A percentile compares a stretch with the other conserved stretches of the same genome.
phyloP scores from a whole-genome alignment of 2,888 invertebrate genomes.

The Aspidiotus destructor region DNA sequence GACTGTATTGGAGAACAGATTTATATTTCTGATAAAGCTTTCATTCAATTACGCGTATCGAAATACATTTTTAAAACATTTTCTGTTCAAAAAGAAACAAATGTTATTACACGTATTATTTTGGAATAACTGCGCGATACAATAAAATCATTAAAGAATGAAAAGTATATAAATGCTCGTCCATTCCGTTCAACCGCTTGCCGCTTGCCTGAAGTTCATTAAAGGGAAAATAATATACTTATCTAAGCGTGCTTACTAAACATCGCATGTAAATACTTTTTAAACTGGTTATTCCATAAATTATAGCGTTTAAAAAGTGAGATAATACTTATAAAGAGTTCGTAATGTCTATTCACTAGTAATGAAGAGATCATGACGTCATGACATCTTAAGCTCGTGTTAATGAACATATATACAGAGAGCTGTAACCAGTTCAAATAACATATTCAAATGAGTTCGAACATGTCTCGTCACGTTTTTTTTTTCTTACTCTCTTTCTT shows the following conservation, averaged over 20 bases:
- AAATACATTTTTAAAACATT: slow-evolving; percentile 9
- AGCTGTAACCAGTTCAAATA: slow-evolving; percentile 29
- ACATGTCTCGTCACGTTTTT: slow-evolving; percentile 31
- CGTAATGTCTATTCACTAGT: slow-evolving; percentile 29
- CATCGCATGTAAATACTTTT: slow-evolving; percentile 31
- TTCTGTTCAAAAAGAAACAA: neutral
- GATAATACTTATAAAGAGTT: slow-evolving; percentile 30
- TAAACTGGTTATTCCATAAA: slow-evolving; percentile 32
- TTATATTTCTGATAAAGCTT: slow-evolving; percentile 19
- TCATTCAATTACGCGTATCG: slow-evolving; percentile 22
- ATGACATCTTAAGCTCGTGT: slow-evolving; percentile 32
- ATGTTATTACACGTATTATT: neutral
- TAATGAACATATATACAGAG: slow-evolving; percentile 28
- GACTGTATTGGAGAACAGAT: slow-evolving; percentile 21
- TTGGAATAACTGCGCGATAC: neutral
- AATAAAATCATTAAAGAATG: slow-evolving; percentile 18
- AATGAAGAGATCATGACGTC: slow-evolving; percentile 33
- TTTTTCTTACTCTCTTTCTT: slow-evolving; percentile 3
- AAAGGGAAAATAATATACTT: slow-evolving; percentile 14
- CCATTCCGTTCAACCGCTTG: neutral
- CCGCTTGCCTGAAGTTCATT: slow-evolving; percentile 24
- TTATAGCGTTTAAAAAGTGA: slow-evolving; percentile 31
- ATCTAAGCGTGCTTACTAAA: slow-evolving; percentile 31
- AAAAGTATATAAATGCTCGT: slow-evolving; percentile 1
- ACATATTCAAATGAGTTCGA: slow-evolving; percentile 30